Base-by-base conservation (phyloP, 2,888 invertebrate genomes). In the Lepidocyrtoides sp. region DNA sequence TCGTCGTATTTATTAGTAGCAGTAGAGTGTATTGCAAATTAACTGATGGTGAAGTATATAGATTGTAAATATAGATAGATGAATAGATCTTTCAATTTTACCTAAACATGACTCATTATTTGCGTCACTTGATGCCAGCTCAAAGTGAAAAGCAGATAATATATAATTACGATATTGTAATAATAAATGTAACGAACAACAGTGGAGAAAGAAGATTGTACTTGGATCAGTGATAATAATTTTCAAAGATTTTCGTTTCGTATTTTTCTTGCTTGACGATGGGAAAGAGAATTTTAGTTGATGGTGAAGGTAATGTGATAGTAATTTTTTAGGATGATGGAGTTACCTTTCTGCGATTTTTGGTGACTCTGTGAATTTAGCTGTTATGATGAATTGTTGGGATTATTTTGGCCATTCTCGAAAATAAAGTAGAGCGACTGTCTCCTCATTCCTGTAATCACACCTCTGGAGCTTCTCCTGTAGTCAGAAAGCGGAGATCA, bases 401-500 rank as follows among this genome's bases (percentile, higher is more conserved):
- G 29, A 51, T 72, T 66, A n/a, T 81, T 89, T 72, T 89, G 89
- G 82, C 89, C 89, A 20, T 89, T 89, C 72, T 89, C 89, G 29
- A 89, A 89, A 14, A 89, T 89, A 20, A 89, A 89, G 75, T 89
- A 89, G 57, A 89, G 89, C 57, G 89, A 89, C 82, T 89, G 89
- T 69, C 89, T 29, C 41, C 89, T 81, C 89, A 89, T 66, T 20
- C 89, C 89, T 10, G 79, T 48, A 26, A 89, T 89, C 51, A 89
- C 72, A 32, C 89, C 89, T 54, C 89, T 51, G 0, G 89, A 63
- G 86, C 63, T 81, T 89, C 89, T 82, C 66, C 89, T 69, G 72
- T 89, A 89, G 89, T 89, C 89, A 41, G 89, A 89, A 89, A 89
- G 89, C 72, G 89, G 89, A 89, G 89, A 89, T 89, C 89, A 89